Conservation (phyloP, 2,113 vertebrate genomes). For the Cisticola juncidis region DNA sequence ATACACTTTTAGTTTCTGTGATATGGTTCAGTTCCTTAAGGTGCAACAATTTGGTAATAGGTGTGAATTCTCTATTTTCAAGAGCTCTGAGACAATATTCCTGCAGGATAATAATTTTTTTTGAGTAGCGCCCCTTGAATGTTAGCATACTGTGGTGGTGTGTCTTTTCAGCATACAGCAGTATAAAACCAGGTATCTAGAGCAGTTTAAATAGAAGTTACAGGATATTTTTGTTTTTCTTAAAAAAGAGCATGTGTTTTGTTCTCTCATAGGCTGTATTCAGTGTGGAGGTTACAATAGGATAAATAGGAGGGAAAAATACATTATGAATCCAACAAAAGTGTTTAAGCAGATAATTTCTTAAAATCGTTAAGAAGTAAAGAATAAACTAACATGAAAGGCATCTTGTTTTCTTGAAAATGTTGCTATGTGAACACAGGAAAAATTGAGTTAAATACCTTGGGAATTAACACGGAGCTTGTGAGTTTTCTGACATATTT, state of each 20-base stretch:
- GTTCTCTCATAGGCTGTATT: background rate
- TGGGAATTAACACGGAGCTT: background rate
- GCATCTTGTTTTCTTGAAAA: background rate
- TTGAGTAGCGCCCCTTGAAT: background rate
- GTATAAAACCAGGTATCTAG: background rate
- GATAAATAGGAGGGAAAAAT: background rate
- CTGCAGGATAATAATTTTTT: background rate
- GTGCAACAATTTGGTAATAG: background rate
- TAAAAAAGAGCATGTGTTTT: background rate
- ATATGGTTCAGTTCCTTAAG: background rate
- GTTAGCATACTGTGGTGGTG: no score
- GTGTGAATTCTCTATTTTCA: background rate
- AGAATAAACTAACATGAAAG: background rate
- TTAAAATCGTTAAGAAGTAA: background rate
- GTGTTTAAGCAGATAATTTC: background rate
- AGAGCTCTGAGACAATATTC: background rate
- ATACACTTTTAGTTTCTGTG: accelerated
- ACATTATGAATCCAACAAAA: background rate
- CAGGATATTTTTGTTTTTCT: background rate
- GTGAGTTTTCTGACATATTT: background rate
- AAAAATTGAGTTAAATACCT: background rate
- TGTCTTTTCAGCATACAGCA: no score
- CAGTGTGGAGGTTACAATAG: background rate
- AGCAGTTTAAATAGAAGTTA: background rate
- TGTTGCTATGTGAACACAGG: background rate